A percentile compares a stretch with the other conserved stretches of the same genome.
phyloP scores from a whole-genome alignment of 1,140 invertebrate genomes.

The Choristoneura fumiferana region DNA sequence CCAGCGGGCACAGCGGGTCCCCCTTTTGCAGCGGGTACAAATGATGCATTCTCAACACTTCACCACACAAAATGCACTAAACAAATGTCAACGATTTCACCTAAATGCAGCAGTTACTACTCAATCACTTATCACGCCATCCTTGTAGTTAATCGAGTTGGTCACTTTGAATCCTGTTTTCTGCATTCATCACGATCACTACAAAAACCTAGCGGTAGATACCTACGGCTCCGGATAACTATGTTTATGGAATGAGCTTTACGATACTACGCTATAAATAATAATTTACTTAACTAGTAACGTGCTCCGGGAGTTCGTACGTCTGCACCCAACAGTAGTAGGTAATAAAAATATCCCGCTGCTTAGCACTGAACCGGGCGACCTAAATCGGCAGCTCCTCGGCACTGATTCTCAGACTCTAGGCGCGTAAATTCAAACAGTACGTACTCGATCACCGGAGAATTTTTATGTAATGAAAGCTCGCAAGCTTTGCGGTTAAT shows the following conservation, averaged over 20 bases:
- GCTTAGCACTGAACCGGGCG: constrained; percentile 68
- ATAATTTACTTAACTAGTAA: constrained; percentile 62
- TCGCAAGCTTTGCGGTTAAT: constrained; percentile 20
- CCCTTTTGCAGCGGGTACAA: constrained; percentile 89
- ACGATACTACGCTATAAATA: constrained; percentile 63
- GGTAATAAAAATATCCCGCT: constrained; percentile 75
- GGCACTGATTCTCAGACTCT: constrained; percentile 39
- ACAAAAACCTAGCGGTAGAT: not conserved
- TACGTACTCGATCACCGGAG: constrained; percentile 7
- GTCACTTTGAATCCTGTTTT: constrained; percentile 10
- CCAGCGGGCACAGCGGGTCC: constrained; percentile 92
- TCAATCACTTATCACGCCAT: constrained; percentile 25
- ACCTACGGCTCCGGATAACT: constrained; percentile 10
- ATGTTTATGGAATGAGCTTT: constrained; percentile 71
- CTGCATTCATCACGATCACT: not conserved
- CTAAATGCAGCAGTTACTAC: constrained; percentile 57
- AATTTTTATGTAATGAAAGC: not conserved
- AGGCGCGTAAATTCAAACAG: constrained; percentile 35
- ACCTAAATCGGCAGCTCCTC: constrained; percentile 64
- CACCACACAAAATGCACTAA: constrained; percentile 57
- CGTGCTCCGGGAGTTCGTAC: constrained; percentile 56
- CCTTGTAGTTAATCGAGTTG: not conserved
- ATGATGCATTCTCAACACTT: constrained; percentile 83
- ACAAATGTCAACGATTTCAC: constrained; percentile 59
- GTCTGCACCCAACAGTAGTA: constrained; percentile 65